phyloP scores from a whole-genome alignment of 2,113 vertebrate genomes.

The Bucco capensis region DNA sequence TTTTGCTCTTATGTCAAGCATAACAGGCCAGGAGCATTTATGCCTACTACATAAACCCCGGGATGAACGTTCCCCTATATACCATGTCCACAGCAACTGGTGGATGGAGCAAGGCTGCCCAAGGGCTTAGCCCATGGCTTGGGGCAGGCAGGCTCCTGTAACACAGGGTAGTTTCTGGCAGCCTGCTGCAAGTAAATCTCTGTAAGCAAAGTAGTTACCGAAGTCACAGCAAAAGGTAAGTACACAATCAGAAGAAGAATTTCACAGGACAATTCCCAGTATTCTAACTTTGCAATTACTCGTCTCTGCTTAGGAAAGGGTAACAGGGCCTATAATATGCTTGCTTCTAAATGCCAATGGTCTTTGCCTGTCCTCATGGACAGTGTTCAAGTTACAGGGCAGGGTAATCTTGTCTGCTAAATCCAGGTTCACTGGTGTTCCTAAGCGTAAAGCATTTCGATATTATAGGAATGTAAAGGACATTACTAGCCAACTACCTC shows the following conservation, averaged over 20 bases:
- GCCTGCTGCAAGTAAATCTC: not conserved
- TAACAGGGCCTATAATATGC: not conserved
- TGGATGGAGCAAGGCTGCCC: not conserved
- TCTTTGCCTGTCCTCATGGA: not conserved
- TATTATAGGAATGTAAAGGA: not conserved
- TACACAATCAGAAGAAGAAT: not conserved
- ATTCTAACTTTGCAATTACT: not conserved
- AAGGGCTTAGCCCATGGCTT: accelerated
- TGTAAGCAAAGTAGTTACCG: not conserved
- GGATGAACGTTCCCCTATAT: not conserved
- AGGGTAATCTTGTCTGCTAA: not conserved
- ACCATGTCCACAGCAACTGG: not conserved
- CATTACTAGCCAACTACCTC: not conserved
- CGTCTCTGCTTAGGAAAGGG: not conserved
- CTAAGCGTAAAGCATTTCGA: not conserved
- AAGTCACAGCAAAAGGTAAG: not conserved
- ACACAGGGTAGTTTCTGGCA: not conserved
- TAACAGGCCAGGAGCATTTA: not conserved
- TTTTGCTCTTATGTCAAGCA: not conserved
- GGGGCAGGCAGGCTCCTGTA: not conserved
- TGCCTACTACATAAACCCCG: not conserved
- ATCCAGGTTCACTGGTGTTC: not conserved
- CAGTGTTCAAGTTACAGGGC: not conserved
- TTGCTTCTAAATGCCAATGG: not conserved
- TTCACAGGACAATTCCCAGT: not conserved